Conservation (phyloP, 2,888 invertebrate genomes). For the Amiota communis region DNA sequence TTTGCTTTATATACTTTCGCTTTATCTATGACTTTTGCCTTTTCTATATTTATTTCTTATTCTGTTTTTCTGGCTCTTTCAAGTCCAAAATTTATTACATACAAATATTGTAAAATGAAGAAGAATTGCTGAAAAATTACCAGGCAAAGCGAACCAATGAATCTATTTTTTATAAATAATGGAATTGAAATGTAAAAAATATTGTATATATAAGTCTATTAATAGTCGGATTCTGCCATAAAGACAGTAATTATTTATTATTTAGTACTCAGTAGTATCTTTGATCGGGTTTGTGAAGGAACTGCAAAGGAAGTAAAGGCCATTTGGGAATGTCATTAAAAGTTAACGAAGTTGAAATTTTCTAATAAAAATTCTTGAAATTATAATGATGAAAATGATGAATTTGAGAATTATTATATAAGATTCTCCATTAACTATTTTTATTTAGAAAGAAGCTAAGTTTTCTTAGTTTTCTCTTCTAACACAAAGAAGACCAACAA, state of each 20-base stretch:
- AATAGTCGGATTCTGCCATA: neutral
- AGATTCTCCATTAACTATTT: no score
- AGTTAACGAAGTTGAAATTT: neutral
- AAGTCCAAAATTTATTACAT: neutral
- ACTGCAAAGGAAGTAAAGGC: neutral
- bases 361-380: neutral
- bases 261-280: neutral
- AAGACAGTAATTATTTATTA: neutral
- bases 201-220: neutral
- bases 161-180: no score
- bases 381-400: neutral
- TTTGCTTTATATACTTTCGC: conserved; percentile 28
- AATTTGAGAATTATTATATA: neutral
- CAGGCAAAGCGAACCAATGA: neutral
- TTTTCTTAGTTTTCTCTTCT: neutral
- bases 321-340: neutral
- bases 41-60: conserved; percentile 2
- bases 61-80: neutral
- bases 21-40: conserved; percentile 28
- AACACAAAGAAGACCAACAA: neutral
- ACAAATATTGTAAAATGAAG: neutral
- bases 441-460: no score
- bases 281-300: neutral
- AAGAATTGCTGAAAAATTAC: neutral
- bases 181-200: neutral